Evolutionary conservation across 2,888 invertebrate species (phyloP).

Genomic region (Epinotia demarniana): DNA sequence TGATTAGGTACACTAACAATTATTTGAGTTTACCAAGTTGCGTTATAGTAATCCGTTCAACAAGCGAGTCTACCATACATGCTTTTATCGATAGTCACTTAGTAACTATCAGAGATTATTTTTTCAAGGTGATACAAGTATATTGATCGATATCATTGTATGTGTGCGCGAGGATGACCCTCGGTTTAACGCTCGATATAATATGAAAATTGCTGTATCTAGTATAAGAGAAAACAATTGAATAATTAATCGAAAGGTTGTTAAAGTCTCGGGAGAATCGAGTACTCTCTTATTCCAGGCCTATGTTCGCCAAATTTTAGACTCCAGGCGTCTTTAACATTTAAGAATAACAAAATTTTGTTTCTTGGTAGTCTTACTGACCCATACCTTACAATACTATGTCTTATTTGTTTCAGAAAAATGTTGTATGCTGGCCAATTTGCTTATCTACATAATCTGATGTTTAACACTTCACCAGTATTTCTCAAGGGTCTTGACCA

Average conservation of each 20-base stretch:
- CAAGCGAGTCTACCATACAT: not conserved
- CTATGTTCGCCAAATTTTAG: no score
- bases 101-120: not conserved
- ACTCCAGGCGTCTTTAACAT: no score
- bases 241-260: not conserved
- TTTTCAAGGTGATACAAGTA: constrained; percentile 3
- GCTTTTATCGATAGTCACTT: not conserved
- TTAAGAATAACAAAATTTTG: no score
- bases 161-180: not conserved
- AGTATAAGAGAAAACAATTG: not conserved
- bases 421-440: not conserved
- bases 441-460: not conserved
- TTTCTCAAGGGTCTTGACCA: constrained; percentile 83
- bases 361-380: no score
- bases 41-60: no score
- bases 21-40: no score
- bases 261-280: no score
- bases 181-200: not conserved
- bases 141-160: constrained; percentile 11
- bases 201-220: not conserved
- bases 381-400: no score
- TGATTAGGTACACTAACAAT: not conserved
- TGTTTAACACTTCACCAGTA: constrained; percentile 74
- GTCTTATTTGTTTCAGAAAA: no score
- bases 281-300: no score